Evolutionary conservation across 2,113 vertebrate genomes (phyloP).

Genomic region (Plecturocebus donacophilus): DNA sequence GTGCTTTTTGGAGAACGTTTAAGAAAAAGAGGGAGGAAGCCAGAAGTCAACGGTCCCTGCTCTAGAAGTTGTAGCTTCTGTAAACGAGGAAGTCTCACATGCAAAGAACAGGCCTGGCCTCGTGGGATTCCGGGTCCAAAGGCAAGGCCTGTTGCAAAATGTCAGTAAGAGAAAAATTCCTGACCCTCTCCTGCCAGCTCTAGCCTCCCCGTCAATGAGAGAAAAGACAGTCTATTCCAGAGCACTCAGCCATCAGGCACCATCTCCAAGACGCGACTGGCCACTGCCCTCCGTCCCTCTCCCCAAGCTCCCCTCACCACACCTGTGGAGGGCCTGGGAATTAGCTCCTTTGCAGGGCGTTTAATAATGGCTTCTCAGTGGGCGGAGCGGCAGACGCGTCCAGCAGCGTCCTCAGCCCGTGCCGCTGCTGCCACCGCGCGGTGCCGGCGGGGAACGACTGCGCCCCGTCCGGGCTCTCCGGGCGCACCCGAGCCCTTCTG

Average conservation of each 20-base stretch:
- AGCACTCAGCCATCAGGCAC: not conserved
- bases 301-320: no score
- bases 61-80: not conserved
- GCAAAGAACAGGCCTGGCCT: not conserved
- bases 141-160: no score
- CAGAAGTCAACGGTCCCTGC: accelerated
- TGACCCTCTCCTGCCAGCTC: not conserved
- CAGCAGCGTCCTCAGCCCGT: not conserved
- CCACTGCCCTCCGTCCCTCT: not conserved
- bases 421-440: constrained; percentile 36
- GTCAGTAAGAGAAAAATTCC: not conserved
- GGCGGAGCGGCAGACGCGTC: no score
- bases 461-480: no score
- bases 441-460: accelerated
- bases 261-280: not conserved
- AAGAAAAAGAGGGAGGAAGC: not conserved
- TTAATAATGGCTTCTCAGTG: accelerated
- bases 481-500: no score
- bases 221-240: not conserved
- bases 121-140: accelerated
- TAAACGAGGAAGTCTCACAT: accelerated
- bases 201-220: not conserved
- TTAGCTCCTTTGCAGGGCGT: no score
- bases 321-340: no score
- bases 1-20: not conserved